These are phyloP conservation scores for Ctenosaura bakeri DNA, from an alignment of 2,797 vertebrate species.

Conservation along the genomic window DNA sequence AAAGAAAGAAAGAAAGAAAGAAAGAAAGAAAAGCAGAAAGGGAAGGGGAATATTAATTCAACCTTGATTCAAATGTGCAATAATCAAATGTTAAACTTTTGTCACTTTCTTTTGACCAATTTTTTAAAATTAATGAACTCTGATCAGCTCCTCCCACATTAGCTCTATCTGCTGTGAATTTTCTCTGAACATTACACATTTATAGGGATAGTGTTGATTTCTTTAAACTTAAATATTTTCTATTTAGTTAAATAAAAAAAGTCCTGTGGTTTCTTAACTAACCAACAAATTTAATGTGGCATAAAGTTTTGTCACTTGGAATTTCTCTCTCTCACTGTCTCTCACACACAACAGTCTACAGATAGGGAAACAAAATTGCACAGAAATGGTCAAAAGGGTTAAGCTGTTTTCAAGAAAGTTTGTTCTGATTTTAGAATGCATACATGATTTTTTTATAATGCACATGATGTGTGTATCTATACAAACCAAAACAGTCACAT, in stretches of 20 bases:
- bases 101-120: not conserved
- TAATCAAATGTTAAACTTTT: not conserved
- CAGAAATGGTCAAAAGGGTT: not conserved
- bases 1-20: not conserved
- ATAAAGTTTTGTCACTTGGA: not conserved
- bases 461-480: not conserved
- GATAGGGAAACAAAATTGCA: not conserved
- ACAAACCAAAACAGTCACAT: slow-evolving; percentile 1
- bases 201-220: slow-evolving; percentile 33
- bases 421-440: not conserved
- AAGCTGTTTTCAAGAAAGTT: not conserved
- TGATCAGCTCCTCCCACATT: not conserved
- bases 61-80: not conserved
- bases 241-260: slow-evolving; percentile 20
- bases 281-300: slow-evolving; percentile 13
- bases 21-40: not conserved
- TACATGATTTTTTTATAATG: not conserved
- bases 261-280: slow-evolving; percentile 3
- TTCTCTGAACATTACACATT: slow-evolving; percentile 60
- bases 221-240: not conserved
- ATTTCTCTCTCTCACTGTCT: not conserved
- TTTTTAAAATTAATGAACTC: not conserved
- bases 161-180: slow-evolving; percentile 32
- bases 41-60: not conserved
- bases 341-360: not conserved